These are phyloP conservation scores for Crioceris asparagi DNA, from an alignment of 2,888 invertebrate genomes.

Conservation along the genomic window DNA sequence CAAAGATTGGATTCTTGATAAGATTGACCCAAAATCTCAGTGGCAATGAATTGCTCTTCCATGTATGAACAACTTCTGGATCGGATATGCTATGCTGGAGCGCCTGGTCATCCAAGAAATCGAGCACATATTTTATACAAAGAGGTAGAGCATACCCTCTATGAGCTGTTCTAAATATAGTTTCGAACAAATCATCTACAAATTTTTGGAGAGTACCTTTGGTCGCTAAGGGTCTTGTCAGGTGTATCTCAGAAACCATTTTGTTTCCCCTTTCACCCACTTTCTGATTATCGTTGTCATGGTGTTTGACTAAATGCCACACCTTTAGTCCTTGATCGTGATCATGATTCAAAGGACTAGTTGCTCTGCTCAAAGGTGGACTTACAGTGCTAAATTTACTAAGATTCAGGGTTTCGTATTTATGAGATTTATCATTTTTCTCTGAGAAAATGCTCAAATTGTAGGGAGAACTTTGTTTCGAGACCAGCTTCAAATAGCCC, in stretches of 20 bases:
- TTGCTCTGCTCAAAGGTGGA: constrained; percentile 80
- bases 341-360: constrained; percentile 87
- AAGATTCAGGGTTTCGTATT: constrained; percentile 81
- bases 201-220: constrained; percentile 94
- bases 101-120: constrained; percentile 98
- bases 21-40: constrained; percentile 98
- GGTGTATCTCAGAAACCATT: constrained; percentile 86
- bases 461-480: constrained; percentile 92
- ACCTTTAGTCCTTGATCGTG: constrained; percentile 75
- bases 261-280: constrained; percentile 79
- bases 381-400: constrained; percentile 89
- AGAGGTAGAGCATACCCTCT: constrained; percentile 91
- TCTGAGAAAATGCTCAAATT: constrained; percentile 83
- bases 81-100: constrained; percentile 90
- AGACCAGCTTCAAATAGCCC: constrained; percentile 86
- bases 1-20: constrained; percentile 99
- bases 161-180: constrained; percentile 97
- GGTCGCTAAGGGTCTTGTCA: constrained; percentile 88
- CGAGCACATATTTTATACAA: constrained; percentile 99
- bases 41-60: constrained; percentile 94
- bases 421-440: constrained; percentile 91
- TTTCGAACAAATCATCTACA: constrained; percentile 96
- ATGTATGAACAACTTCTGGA: constrained; percentile 97
- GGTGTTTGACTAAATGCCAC: constrained; percentile 92
- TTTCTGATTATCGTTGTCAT: constrained; percentile 85